These are phyloP conservation scores for Druceiella hillmani DNA, from an alignment of 2,888 invertebrate genomes.

Conservation along the genomic window DNA sequence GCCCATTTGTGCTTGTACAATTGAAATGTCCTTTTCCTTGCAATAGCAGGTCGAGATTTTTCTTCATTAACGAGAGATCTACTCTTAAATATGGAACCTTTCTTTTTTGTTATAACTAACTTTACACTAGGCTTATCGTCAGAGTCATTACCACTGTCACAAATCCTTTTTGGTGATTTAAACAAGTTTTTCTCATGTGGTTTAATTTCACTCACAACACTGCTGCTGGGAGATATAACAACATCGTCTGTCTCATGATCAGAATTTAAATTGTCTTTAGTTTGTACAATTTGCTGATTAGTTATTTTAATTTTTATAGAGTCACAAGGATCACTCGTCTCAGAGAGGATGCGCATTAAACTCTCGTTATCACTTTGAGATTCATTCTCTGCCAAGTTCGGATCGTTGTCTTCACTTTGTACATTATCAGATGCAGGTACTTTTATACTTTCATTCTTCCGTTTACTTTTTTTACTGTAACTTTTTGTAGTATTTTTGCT, in stretches of 20 bases:
- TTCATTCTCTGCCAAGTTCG: too few species aligned
- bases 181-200: constrained; percentile 43
- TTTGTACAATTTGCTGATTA: constrained; percentile 37
- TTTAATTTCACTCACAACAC: constrained; percentile 24
- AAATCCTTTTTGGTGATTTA: constrained; percentile 38
- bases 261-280: constrained; percentile 33
- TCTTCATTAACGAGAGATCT: constrained; percentile 64
- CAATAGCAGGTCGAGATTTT: constrained; percentile 41
- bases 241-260: constrained; percentile 26
- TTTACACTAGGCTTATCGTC: constrained; percentile 58
- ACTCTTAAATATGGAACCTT: constrained; percentile 87
- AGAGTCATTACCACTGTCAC: constrained; percentile 35
- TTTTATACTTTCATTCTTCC: constrained; percentile 38
- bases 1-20: constrained; percentile 88
- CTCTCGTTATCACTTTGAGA: constrained; percentile 34
- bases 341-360: constrained; percentile 38
- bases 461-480: constrained; percentile 35
- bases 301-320: constrained; percentile 30
- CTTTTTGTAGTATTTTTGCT: constrained; percentile 33
- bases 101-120: constrained; percentile 72
- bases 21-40: constrained; percentile 68
- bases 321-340: constrained; percentile 29
- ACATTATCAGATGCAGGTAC: constrained; percentile 12
- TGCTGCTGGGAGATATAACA: constrained; percentile 3
- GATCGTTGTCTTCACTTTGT: too few species aligned